Evolutionary conservation across 2,888 invertebrate genomes (phyloP), one percentile per base, ranked within the genome.

Genomic region (Athrips mouffetella): DNA sequence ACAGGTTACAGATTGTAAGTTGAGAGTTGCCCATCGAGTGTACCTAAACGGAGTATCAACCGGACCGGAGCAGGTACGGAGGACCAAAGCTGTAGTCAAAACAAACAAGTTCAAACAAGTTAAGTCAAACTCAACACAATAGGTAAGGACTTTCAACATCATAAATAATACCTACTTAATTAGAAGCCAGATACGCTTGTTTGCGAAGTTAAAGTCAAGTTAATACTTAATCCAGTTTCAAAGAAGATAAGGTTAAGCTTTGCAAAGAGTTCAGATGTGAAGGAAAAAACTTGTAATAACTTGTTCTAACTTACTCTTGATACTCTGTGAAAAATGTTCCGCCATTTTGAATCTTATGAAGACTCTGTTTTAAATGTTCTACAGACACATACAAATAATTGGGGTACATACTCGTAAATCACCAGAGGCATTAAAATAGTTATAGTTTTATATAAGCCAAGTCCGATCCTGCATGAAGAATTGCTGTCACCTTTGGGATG

Each of bases 81-180:
- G n/a, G n/a, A n/a, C n/a, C n/a, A n/a, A n/a, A n/a, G n/a, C n/a
- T n/a, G n/a, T n/a, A n/a, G n/a, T n/a, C n/a, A n/a, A n/a, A 33
- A 33, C 33, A 33, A 33, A 33, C 16, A 33, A 15, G 33, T 21
- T 13, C 7, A 7, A 13, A 27, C 6, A 25, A 25, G 27, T 25
- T 25, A 10, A 10, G 27, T 25, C 10, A 25, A 7, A 25, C 27
- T 5, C 27, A 25, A 25, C 6, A 7, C n/a, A 37, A 11, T 30
- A 40, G 13, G 21, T 63, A 53, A 61, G 62, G 61, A 56, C 54
- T 51, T 56, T 54, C 58, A 63, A 67, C 62, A 63, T 63, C 60
- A 62, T 67, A 66, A 70, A 69, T 70, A 65, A 62, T 67, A 60
- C 59, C 61, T 62, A 60, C 59, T 62, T 62, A 61, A 67, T 68